These are phyloP conservation scores for Microchrysa polita DNA, from an alignment of 2,888 invertebrate species.

Conservation along the genomic window DNA sequence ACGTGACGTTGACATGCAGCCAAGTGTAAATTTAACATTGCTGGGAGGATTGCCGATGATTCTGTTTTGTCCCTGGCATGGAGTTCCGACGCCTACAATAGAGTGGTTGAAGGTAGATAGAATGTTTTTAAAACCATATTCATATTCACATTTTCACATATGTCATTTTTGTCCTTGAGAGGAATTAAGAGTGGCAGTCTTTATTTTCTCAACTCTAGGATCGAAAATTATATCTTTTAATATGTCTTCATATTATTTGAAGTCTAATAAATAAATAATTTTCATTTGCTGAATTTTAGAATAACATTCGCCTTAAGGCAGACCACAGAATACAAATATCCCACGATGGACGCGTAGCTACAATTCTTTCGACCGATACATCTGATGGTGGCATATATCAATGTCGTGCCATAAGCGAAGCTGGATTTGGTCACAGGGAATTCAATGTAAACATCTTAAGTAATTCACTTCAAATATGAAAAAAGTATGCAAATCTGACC, in stretches of 20 bases:
- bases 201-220: too few species aligned
- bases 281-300: slow-evolving; percentile 15
- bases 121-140: too few species aligned
- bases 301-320: slow-evolving; percentile 27
- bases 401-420: slow-evolving; percentile 69
- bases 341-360: slow-evolving; percentile 63
- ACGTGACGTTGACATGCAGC: slow-evolving; percentile 34
- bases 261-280: too few species aligned
- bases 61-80: slow-evolving; percentile 69
- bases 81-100: slow-evolving; percentile 69
- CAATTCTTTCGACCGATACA: slow-evolving; percentile 59
- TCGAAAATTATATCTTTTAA: too few species aligned
- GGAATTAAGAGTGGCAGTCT: too few species aligned
- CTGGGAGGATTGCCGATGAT: slow-evolving; percentile 65
- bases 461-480: slow-evolving; percentile 57
- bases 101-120: slow-evolving; percentile 70
- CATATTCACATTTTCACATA: too few species aligned
- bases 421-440: slow-evolving; percentile 65
- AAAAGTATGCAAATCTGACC: not conserved
- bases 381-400: slow-evolving; percentile 67
- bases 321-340: slow-evolving; percentile 28
- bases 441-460: slow-evolving; percentile 65
- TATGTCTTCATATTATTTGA: too few species aligned
- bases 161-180: too few species aligned
- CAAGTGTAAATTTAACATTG: slow-evolving; percentile 36